Evolutionary conservation across 2,113 vertebrate species (phyloP).

Genomic region (Sialia sialis): DNA sequence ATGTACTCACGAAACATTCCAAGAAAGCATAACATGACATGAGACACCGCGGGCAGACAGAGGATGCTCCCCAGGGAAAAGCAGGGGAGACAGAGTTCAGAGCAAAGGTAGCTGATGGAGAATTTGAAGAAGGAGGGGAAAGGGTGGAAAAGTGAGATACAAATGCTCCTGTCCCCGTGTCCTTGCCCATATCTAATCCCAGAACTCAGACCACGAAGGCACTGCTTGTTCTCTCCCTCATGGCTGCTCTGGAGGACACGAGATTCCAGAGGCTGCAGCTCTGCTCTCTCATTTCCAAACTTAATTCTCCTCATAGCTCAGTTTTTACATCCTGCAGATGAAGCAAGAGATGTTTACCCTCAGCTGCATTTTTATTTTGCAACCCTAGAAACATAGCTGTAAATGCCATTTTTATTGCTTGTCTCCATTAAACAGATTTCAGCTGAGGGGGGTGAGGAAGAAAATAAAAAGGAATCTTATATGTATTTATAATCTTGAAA

Average conservation of each 20-base stretch:
- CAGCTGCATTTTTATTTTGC: slow-evolving; percentile 46
- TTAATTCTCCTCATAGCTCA: background rate
- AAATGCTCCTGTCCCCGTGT: background rate
- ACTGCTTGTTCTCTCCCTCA: background rate
- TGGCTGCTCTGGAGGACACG: background rate
- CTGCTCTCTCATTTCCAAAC: background rate
- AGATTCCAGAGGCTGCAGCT: background rate
- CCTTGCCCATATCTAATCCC: background rate
- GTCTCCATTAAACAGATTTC: background rate
- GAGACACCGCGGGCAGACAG: slow-evolving; percentile 34
- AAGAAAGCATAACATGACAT: slow-evolving; percentile 59
- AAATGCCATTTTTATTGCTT: slow-evolving; percentile 31
- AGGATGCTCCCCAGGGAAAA: slow-evolving; percentile 35
- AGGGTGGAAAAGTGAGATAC: background rate
- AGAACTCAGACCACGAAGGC: background rate
- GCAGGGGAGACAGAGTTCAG: slow-evolving; percentile 8
- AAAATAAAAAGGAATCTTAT: background rate
- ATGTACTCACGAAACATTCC: slow-evolving; percentile 51
- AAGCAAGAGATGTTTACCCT: slow-evolving; percentile 42
- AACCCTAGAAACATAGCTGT: slow-evolving; percentile 26
- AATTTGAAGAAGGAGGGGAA: background rate
- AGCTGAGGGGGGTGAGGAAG: background rate
- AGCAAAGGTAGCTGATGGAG: background rate
- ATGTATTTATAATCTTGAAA: background rate
- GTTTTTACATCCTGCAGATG: background rate